These are phyloP conservation scores for Nomada fucata DNA, from an alignment of 2,888 invertebrate genomes.

Conservation along the genomic window DNA sequence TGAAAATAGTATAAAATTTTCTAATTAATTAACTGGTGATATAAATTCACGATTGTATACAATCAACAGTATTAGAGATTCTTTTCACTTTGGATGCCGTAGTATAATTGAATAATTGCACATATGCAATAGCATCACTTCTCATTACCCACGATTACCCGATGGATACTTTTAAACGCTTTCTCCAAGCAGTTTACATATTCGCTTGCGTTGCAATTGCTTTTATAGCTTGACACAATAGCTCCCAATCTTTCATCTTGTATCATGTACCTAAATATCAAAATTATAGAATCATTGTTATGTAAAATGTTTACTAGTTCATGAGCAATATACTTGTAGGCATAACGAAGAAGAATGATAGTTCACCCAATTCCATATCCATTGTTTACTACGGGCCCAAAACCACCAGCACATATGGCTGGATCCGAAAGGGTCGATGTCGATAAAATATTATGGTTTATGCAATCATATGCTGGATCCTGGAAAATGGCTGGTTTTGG, in stretches of 20 bases:
- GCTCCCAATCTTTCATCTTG: slow-evolving; percentile 93
- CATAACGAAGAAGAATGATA: slow-evolving; percentile 19
- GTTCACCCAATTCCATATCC: slow-evolving; percentile 96
- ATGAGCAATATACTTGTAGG: slow-evolving; percentile 17
- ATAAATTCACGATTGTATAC: slow-evolving; percentile 30
- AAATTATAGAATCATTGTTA: slow-evolving; percentile 1
- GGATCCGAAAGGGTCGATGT: slow-evolving; percentile 97
- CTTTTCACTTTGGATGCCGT: slow-evolving; percentile 16
- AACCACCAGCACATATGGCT: slow-evolving; percentile 94
- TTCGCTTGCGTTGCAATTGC: slow-evolving; percentile 88
- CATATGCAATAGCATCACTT: slow-evolving; percentile 52
- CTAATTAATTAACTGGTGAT: slow-evolving; percentile 3
- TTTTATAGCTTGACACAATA: slow-evolving; percentile 92
- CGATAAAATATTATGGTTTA: slow-evolving; percentile 96
- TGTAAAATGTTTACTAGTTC: background rate
- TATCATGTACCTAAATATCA: slow-evolving; percentile 91
- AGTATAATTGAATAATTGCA: background rate
- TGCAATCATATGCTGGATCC: slow-evolving; percentile 90
- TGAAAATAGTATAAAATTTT: slow-evolving; percentile 38
- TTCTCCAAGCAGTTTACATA: slow-evolving; percentile 89
- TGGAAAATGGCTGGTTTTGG: slow-evolving; percentile 88
- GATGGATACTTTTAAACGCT: slow-evolving; percentile 89
- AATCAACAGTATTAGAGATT: slow-evolving; percentile 40
- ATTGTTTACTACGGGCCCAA: slow-evolving; percentile 95
- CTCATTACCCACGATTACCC: slow-evolving; percentile 76